These are phyloP conservation scores for Hyperoodon ampullatus DNA, from an alignment of 2,113 vertebrate genomes.

Conservation along the genomic window DNA sequence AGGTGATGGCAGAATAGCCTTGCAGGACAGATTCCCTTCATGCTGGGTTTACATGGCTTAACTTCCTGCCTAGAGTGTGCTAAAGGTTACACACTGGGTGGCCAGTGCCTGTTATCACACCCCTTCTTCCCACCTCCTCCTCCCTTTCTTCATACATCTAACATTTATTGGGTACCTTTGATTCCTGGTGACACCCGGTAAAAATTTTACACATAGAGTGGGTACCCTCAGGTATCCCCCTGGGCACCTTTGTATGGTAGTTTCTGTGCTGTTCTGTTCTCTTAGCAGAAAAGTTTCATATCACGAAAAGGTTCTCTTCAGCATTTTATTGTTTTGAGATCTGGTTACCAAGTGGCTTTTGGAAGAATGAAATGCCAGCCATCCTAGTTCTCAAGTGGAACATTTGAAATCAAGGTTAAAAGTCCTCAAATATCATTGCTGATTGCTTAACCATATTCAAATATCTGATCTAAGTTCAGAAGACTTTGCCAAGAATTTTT, in stretches of 20 bases:
- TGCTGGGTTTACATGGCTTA: not conserved
- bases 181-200: not conserved
- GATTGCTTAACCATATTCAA: not conserved
- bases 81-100: not conserved
- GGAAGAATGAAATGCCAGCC: not conserved
- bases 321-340: not conserved
- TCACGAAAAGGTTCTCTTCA: not conserved
- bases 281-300: not conserved
- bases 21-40: not conserved
- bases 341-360: not conserved
- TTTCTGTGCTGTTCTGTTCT: not conserved
- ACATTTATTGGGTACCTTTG: not conserved
- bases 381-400: not conserved
- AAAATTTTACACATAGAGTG: not conserved
- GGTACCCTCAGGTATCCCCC: not conserved
- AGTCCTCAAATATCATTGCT: not conserved
- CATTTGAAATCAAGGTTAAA: not conserved
- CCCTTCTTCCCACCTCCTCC: too few relatives aligned
- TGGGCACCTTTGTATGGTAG: fast-evolving
- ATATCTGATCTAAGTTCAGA: not conserved
- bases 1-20: not conserved
- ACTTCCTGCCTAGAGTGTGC: not conserved
- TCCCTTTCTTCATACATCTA: not conserved
- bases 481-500: not conserved
- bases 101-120: too few relatives aligned